These are phyloP conservation scores for Egretta garzetta DNA, from an alignment of 2,113 vertebrate genomes.

Conservation along the genomic window DNA sequence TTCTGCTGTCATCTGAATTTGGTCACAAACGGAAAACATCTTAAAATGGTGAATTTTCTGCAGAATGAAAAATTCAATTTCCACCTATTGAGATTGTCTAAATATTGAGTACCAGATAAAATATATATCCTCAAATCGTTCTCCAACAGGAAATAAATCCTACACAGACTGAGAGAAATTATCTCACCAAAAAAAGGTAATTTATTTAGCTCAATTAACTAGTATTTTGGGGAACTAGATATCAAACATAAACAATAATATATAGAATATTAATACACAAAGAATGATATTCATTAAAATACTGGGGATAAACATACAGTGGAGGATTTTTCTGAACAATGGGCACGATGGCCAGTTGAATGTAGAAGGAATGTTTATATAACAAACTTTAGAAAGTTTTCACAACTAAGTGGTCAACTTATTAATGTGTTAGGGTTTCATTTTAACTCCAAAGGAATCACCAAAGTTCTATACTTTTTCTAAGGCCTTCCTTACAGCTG, in stretches of 20 bases:
- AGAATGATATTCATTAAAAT: neutral
- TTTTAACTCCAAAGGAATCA: neutral
- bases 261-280: slow-evolving; percentile 21
- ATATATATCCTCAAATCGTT: fast-evolving
- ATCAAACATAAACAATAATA: slow-evolving; percentile 33
- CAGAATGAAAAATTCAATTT: neutral
- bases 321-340: neutral
- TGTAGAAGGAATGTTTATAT: neutral
- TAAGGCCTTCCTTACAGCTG: neutral
- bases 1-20: neutral
- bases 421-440: neutral
- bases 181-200: neutral
- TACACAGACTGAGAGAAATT: neutral
- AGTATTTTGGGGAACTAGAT: neutral
- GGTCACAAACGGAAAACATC: neutral
- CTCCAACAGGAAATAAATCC: neutral
- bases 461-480: neutral
- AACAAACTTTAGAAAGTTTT: neutral
- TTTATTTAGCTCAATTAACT: slow-evolving; percentile 56
- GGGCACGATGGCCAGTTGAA: neutral
- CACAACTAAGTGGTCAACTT: neutral
- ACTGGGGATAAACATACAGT: neutral
- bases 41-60: neutral
- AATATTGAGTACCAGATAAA: neutral
- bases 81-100: neutral